phyloP scores from a whole-genome alignment of 2,797 vertebrate species.

The Diglossa cyanea region DNA sequence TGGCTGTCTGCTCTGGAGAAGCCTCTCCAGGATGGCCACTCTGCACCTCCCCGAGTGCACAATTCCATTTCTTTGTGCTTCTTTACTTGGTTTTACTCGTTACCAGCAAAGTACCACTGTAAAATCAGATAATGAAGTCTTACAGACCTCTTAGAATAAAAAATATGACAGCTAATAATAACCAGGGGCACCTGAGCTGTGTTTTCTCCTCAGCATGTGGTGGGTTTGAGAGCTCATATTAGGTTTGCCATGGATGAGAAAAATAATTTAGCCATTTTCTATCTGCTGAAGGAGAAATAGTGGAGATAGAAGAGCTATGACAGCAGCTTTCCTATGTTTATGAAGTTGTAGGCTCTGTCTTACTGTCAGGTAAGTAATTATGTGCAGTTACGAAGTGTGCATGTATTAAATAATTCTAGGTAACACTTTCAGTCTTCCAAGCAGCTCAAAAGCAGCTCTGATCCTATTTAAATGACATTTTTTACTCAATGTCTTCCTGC shows the following conservation, averaged over 20 bases:
- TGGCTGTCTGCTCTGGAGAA: background rate
- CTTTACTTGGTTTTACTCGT: background rate
- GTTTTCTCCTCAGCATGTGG: constrained; percentile 52
- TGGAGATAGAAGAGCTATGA: background rate
- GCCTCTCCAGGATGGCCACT: background rate
- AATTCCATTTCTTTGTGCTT: background rate
- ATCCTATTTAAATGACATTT: background rate
- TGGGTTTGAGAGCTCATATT: background rate
- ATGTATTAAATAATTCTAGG: background rate
- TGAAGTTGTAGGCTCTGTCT: background rate
- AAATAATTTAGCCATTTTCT: constrained; percentile 13
- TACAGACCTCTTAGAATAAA: constrained; percentile 22
- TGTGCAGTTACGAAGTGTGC: background rate
- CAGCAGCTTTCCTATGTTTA: background rate
- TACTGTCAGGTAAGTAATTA: background rate
- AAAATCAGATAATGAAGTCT: constrained; percentile 57
- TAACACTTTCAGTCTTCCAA: background rate
- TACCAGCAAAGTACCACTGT: background rate
- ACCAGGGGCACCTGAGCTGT: constrained; percentile 17
- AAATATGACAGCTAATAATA: constrained; percentile 35
- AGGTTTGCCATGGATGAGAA: background rate
- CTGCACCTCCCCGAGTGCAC: background rate
- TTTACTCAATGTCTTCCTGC: background rate
- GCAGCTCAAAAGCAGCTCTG: background rate
- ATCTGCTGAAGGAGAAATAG: background rate